Evolutionary conservation across 2,113 vertebrate species (phyloP).

Genomic region (Oreochromis niloticus): DNA sequence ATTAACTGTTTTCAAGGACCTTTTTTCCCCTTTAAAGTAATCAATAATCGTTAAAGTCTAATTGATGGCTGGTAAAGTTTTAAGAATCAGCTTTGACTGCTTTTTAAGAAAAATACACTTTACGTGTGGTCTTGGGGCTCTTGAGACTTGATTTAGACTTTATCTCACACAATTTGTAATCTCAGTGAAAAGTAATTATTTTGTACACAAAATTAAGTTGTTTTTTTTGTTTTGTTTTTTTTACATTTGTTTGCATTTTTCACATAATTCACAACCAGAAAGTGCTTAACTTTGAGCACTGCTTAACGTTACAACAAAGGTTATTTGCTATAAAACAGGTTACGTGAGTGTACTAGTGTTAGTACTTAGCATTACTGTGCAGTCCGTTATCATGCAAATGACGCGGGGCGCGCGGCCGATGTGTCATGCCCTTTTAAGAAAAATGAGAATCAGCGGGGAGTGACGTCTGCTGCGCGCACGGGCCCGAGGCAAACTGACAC

Average conservation of each 20-base stretch:
- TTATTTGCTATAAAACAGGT: background rate
- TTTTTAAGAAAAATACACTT: background rate
- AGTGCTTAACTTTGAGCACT: background rate
- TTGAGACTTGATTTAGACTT: background rate
- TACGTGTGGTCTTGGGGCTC: background rate
- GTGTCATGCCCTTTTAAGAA: conserved; percentile 71
- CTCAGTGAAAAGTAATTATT: background rate
- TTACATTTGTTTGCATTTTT: background rate
- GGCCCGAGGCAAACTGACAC: conserved; percentile 62
- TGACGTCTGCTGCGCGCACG: conserved; percentile 67
- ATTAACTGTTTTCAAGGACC: background rate
- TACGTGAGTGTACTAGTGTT: background rate
- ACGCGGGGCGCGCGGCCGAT: background rate
- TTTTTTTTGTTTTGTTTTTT: background rate
- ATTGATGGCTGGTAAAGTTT: background rate
- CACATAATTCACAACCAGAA: background rate
- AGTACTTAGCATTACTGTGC: background rate
- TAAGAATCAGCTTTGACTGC: background rate
- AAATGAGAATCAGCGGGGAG: conserved; percentile 48
- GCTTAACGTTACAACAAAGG: background rate
- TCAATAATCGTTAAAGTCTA: rapidly evolving
- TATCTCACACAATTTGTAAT: background rate
- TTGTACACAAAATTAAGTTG: background rate
- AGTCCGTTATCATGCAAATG: conserved; percentile 24
- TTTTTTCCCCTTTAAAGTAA: background rate